Conservation (phyloP, 2,797 vertebrate genomes). For the Channallabes apus region DNA sequence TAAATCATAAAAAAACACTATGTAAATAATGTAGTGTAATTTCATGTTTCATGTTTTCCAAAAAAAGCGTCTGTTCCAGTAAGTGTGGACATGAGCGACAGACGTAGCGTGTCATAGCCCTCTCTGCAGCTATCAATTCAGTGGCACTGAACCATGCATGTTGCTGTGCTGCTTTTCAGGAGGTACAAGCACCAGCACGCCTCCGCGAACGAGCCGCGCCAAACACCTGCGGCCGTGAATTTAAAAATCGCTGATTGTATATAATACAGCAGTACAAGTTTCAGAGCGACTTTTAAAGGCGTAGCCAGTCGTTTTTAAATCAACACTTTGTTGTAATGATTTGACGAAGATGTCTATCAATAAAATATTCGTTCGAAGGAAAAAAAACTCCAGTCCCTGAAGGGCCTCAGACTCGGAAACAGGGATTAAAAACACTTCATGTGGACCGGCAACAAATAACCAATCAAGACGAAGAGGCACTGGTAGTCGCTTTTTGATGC, state of each 20-base stretch:
- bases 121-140: not conserved
- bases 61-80: not conserved
- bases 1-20: constrained; percentile 26
- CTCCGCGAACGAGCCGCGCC: not conserved
- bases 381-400: not conserved
- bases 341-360: not conserved
- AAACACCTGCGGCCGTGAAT: constrained; percentile 17
- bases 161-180: not conserved
- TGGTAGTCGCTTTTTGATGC: no score
- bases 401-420: not conserved
- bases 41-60: constrained; percentile 19
- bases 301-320: not conserved
- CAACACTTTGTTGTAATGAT: not conserved
- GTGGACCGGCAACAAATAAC: not conserved
- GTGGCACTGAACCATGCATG: not conserved
- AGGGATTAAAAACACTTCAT: not conserved
- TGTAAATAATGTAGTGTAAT: constrained; percentile 18
- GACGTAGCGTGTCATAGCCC: not conserved
- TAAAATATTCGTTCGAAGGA: not conserved
- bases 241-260: not conserved
- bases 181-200: constrained; percentile 21
- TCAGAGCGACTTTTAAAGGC: not conserved
- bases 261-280: not conserved
- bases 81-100: not conserved
- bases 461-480: not conserved